Conservation (phyloP, 2,888 invertebrate species). For the Leptura quadrifasciata region DNA sequence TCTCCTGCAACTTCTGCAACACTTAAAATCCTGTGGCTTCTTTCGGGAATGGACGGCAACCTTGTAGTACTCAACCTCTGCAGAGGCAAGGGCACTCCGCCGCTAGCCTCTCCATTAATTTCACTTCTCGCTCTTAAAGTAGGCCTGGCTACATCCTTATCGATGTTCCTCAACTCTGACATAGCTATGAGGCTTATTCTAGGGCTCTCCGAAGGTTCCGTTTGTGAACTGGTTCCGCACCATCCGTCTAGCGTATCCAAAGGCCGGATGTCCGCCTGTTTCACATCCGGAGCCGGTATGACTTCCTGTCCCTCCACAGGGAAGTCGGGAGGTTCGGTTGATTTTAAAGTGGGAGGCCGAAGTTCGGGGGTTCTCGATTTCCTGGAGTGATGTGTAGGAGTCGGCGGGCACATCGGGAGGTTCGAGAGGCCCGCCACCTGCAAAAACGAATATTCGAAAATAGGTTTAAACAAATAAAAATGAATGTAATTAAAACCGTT, state of each 20-base stretch:
- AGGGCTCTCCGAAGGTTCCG: conserved; percentile 65
- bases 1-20: conserved; percentile 75
- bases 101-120: conserved; percentile 73
- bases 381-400: conserved; percentile 90
- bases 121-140: conserved; percentile 67
- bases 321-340: conserved; percentile 58
- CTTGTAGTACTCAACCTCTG: conserved; percentile 84
- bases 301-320: conserved; percentile 69
- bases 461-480: too few relatives aligned
- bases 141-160: conserved; percentile 64
- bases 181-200: conserved; percentile 77
- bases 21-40: conserved; percentile 74
- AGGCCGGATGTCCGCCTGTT: conserved; percentile 71
- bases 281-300: conserved; percentile 69
- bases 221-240: conserved; percentile 53
- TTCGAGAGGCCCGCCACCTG: conserved; percentile 50
- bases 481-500: too few relatives aligned
- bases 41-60: conserved; percentile 88
- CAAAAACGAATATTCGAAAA: not conserved
- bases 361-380: conserved; percentile 76
- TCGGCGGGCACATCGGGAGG: conserved; percentile 87
- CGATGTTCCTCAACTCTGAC: conserved; percentile 76
- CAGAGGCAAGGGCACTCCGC: conserved; percentile 77
- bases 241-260: conserved; percentile 66
- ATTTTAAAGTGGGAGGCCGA: conserved; percentile 76